A percentile compares a stretch with the other conserved stretches of the same genome.
phyloP scores from a whole-genome alignment of 2,888 invertebrate genomes.

The Troides aeacus region DNA sequence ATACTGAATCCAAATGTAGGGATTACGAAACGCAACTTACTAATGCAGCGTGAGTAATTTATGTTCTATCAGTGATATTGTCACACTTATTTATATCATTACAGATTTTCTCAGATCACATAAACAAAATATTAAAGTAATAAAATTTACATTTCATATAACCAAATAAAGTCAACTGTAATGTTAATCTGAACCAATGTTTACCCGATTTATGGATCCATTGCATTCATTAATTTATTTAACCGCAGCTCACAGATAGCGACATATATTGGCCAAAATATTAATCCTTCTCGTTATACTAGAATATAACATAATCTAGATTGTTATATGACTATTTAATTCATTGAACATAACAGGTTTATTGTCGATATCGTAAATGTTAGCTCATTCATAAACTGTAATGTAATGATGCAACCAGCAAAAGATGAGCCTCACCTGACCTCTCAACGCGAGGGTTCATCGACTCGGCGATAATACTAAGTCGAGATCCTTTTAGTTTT shows the following conservation, averaged over 20 bases:
- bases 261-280: not conserved
- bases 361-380: slow-evolving; percentile 12
- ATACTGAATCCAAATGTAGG: slow-evolving; percentile 31
- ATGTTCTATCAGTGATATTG: not conserved
- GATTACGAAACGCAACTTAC: slow-evolving; percentile 29
- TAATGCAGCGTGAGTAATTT: slow-evolving; percentile 15
- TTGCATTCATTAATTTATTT: too few relatives aligned
- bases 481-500: slow-evolving; percentile 27
- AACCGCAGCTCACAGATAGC: too few relatives aligned
- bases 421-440: slow-evolving; percentile 27
- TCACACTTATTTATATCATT: not conserved
- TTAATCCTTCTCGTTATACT: not conserved
- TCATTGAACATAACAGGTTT: slow-evolving; percentile 8
- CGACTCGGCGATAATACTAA: slow-evolving; percentile 25
- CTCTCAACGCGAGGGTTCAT: slow-evolving; percentile 21
- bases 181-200: too few relatives aligned
- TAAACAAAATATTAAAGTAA: too few relatives aligned
- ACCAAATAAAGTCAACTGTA: too few relatives aligned
- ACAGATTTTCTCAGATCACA: not conserved
- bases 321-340: not conserved
- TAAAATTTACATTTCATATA: too few relatives aligned
- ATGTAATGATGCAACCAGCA: slow-evolving; percentile 24
- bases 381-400: slow-evolving; percentile 27
- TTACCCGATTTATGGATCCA: too few relatives aligned
- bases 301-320: not conserved